Conservation (phyloP, 2,888 invertebrate genomes). For the Hirtodrosophila cameraria region DNA sequence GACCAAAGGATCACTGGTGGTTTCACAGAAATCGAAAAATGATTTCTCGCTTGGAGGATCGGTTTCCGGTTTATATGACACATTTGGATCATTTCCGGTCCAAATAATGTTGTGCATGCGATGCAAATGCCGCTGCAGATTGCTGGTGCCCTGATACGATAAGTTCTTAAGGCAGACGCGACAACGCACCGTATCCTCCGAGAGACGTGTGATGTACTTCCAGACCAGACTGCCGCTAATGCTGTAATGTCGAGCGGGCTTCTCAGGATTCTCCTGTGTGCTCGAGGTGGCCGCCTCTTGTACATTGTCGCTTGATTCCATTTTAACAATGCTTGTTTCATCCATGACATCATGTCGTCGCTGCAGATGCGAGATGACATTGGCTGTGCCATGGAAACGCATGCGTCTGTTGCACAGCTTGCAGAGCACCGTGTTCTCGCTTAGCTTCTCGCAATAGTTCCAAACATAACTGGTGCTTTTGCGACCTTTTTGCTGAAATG, state of each 20-base stretch:
- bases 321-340: constrained; percentile 20
- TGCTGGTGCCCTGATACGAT: constrained; percentile 77
- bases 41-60: constrained; percentile 24
- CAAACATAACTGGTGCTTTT: constrained; percentile 75
- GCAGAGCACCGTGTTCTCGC: constrained; percentile 68
- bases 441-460: constrained; percentile 75
- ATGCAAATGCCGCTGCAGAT: constrained; percentile 75
- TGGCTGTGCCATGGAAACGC: constrained; percentile 79
- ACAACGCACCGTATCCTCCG: constrained; percentile 69
- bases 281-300: constrained; percentile 51
- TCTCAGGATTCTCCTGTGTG: constrained; percentile 24
- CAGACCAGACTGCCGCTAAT: constrained; percentile 66
- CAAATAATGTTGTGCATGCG: constrained; percentile 76
- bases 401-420: constrained; percentile 68
- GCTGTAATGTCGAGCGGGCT: constrained; percentile 7
- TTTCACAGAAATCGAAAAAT: constrained; percentile 39
- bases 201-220: constrained; percentile 69
- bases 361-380: constrained; percentile 77
- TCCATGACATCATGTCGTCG: constrained; percentile 68
- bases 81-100: constrained; percentile 7
- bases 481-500: constrained; percentile 52
- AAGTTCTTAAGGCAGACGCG: constrained; percentile 72
- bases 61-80: constrained; percentile 5
- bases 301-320: constrained; percentile 16
- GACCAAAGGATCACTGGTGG: constrained; percentile 20